Conservation (phyloP, 2,888 invertebrate species). For the Podotricha telesiphe region DNA sequence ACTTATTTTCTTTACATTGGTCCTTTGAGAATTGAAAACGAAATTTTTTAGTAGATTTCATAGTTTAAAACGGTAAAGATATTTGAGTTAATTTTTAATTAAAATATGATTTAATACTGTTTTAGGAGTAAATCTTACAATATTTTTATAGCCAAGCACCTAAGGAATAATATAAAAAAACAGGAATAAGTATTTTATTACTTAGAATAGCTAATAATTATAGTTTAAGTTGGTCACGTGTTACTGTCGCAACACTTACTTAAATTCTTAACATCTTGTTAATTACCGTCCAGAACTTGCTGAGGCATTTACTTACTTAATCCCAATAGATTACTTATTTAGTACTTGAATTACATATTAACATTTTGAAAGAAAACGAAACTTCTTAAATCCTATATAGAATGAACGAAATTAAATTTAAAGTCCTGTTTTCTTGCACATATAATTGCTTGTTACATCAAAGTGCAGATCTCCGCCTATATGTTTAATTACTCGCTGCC, state of each 20-base stretch:
- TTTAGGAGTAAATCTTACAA: no score
- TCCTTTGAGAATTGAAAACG: constrained; percentile 1
- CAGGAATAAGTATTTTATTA: neutral
- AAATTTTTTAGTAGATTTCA: neutral
- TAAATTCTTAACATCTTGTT: constrained; percentile 14
- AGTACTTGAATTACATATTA: neutral
- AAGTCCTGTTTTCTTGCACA: no score
- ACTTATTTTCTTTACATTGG: neutral
- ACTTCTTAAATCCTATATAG: no score
- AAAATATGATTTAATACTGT: no score
- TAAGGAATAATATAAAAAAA: no score
- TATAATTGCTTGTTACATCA: no score
- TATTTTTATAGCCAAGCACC: no score
- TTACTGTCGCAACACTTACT: neutral
- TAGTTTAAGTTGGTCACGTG: constrained; percentile 1
- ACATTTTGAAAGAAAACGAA: no score
- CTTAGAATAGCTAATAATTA: neutral
- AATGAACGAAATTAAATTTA: no score
- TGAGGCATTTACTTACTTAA: constrained; percentile 11
- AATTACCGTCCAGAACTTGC: constrained; percentile 2
- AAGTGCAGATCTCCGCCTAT: no score
- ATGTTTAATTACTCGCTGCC: no score
- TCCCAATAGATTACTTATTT: neutral
- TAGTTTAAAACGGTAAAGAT: neutral
- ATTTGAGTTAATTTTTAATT: neutral